Evolutionary conservation across 2,797 vertebrate genomes (phyloP).

Genomic region (Todus mexicanus): DNA sequence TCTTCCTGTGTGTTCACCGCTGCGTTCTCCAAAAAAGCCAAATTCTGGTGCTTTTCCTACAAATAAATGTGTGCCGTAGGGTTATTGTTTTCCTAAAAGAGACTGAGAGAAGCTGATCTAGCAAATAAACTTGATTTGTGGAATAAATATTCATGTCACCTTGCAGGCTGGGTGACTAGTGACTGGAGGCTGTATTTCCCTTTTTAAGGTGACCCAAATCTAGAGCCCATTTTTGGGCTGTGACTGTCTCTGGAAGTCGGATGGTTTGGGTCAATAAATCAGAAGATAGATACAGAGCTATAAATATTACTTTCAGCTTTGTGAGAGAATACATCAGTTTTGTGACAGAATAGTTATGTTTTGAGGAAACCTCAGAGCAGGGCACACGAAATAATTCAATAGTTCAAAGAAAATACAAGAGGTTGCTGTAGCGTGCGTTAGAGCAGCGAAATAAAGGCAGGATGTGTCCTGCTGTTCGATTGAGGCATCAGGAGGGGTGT

Average conservation of each 20-base stretch:
- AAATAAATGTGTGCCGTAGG: neutral
- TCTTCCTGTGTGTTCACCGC: neutral
- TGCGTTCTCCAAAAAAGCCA: neutral
- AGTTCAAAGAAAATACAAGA: neutral
- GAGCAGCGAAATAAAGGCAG: neutral
- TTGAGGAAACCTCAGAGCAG: neutral
- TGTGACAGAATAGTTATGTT: neutral
- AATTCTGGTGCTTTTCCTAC: neutral
- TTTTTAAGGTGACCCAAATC: neutral
- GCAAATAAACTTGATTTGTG: neutral
- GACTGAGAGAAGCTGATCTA: neutral
- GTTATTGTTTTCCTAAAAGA: neutral
- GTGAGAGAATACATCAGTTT: neutral
- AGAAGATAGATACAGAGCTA: neutral
- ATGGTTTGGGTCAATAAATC: neutral
- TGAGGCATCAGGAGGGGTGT: too few relatives aligned
- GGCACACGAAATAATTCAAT: neutral
- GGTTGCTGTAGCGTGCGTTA: accelerated
- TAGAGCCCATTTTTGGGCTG: neutral
- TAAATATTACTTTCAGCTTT: neutral
- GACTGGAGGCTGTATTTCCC: neutral
- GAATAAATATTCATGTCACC: neutral
- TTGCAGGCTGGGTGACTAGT: too few relatives aligned
- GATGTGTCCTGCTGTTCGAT: neutral
- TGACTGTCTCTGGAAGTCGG: neutral